Conservation (phyloP, 2,888 invertebrate species). For the Phorcus lineatus region DNA sequence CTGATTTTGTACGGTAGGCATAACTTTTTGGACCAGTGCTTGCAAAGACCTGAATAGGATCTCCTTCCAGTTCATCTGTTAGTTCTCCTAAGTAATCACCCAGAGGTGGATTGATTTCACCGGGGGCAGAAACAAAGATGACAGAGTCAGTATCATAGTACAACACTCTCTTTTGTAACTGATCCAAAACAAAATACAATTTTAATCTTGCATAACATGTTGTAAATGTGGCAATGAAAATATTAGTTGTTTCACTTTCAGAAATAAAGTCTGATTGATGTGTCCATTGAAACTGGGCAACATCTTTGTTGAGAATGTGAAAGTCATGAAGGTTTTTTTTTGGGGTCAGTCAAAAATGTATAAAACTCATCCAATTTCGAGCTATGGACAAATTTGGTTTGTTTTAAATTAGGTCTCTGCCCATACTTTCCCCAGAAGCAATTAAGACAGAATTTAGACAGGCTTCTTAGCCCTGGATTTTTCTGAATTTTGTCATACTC, state of each 20-base stretch:
- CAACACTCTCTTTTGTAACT: neutral
- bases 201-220: neutral
- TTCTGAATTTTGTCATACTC: constrained; percentile 33
- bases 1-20: constrained; percentile 26
- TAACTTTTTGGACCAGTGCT: constrained; percentile 32
- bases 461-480: constrained; percentile 21
- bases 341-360: neutral
- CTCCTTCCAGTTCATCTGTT: constrained; percentile 31
- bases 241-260: neutral
- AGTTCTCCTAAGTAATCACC: constrained; percentile 38
- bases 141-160: constrained; percentile 22
- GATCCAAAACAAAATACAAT: neutral
- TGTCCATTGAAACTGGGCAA: neutral
- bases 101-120: constrained; percentile 28
- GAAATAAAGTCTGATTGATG: neutral
- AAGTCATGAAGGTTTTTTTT: neutral
- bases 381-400: neutral
- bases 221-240: neutral
- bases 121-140: constrained; percentile 19
- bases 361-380: neutral
- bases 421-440: no score
- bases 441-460: no score
- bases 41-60: constrained; percentile 25
- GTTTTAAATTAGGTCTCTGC: neutral
- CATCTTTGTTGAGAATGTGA: neutral